Evolutionary conservation across 92 coral and sea anemone genomes (phyloP).

Genomic region (Porites cylindrica): DNA sequence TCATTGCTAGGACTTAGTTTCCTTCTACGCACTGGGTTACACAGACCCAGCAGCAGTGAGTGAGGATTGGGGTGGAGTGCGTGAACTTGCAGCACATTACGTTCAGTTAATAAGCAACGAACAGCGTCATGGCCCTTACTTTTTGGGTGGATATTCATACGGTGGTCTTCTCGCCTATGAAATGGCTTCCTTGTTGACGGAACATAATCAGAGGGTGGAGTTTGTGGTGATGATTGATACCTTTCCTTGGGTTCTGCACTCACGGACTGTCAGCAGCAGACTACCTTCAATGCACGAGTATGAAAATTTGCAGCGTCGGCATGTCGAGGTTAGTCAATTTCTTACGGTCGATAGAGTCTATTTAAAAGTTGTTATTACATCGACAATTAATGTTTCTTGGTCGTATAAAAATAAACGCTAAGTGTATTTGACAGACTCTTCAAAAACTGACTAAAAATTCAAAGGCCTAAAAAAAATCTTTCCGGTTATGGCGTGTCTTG

Average conservation of each 20-base stretch:
- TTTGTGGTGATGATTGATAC: slow-evolving; percentile 42
- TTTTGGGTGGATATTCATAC: slow-evolving; percentile 79
- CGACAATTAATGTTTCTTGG: too few relatives aligned
- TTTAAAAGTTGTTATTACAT: neutral
- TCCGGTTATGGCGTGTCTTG: too few relatives aligned
- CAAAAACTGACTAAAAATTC: too few relatives aligned
- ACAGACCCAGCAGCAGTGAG: slow-evolving; percentile 64
- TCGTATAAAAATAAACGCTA: too few relatives aligned
- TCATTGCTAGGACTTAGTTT: slow-evolving; percentile 41
- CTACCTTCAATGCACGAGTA: neutral
- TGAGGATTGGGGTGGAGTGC: slow-evolving; percentile 70
- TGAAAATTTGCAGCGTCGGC: neutral
- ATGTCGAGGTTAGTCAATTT: slow-evolving; percentile 13
- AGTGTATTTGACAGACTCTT: too few relatives aligned
- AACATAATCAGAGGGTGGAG: slow-evolving; percentile 37
- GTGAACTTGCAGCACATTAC: slow-evolving; percentile 75
- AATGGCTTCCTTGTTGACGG: slow-evolving; percentile 39
- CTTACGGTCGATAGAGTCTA: too few relatives aligned
- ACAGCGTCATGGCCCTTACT: slow-evolving; percentile 82
- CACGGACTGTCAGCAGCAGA: neutral
- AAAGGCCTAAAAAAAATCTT: too few relatives aligned
- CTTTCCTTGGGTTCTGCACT: slow-evolving; percentile 25
- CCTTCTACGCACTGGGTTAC: slow-evolving; percentile 76
- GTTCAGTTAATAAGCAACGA: slow-evolving; percentile 55
- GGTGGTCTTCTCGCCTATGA: slow-evolving; percentile 73